Evolutionary conservation across 2,113 vertebrate species (phyloP), one percentile per base, ranked within the genome.

Genomic region (Epinephelus moara): DNA sequence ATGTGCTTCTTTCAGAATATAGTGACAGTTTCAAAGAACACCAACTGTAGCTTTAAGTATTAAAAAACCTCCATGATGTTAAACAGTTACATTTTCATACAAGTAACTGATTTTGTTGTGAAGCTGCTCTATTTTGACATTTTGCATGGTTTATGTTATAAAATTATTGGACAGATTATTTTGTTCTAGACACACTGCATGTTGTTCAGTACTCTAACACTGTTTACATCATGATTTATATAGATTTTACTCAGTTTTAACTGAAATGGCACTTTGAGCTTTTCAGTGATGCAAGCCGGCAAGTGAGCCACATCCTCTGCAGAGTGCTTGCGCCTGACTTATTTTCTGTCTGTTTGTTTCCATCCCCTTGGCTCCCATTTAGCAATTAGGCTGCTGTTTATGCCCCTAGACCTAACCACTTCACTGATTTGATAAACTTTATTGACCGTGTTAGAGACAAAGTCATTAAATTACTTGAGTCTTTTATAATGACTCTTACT

Each of bases 341-440:
- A 70, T 25, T 70, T 63, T 77, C 49, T 76, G 62, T 75, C 15
- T 66, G 49, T 70, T 50, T 75, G 37, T 82, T 80, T 70, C 21
- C 0, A 7, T 33, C 75, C 78, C 61, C 52, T 45, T 57, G 59
- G 70, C 69, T 78, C 40, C 37, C 25, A 60, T 71, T 85, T 67
- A 67, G 67, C 62, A 57, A 87, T 80, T 74, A 89, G 40, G 14
- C 62, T 57, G 60, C 62, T 85, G 74, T 72, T 85, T 71, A 75
- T 27, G 67, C 62, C 91, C 25, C 42, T 19, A 69, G 78, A 86
- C 67, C 25, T 27, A 85, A 88, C 55, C 50, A 73, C 60, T 72
- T 75, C 40, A 55, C 69, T 63, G 64, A 87, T 85, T 83, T 79
- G 52, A 86, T 85, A 23, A 82, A 80, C 57, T 56, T 85, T 75